These are phyloP conservation scores for Triops longicaudatus DNA, from an alignment of 1,140 invertebrate species.

Conservation along the genomic window DNA sequence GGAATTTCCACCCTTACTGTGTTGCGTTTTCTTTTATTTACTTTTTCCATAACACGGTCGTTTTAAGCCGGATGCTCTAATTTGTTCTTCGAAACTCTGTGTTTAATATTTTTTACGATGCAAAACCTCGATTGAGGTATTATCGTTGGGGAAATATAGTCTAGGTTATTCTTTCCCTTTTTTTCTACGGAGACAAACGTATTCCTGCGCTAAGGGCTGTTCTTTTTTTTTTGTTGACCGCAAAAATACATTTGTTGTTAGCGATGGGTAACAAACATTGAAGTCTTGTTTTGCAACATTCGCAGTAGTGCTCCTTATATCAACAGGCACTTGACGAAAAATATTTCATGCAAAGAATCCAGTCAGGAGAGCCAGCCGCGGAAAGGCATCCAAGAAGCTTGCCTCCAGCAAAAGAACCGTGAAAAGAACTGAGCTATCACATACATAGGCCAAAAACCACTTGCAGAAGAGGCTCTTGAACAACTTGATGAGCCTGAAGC, in stretches of 20 bases:
- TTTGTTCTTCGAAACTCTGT: neutral
- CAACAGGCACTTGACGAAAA: no score
- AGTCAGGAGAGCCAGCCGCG: no score
- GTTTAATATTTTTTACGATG: neutral
- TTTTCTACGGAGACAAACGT: neutral
- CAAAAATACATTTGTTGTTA: conserved; percentile 13
- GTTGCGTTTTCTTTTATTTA: neutral
- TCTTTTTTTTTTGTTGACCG: neutral
- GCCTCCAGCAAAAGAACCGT: no score
- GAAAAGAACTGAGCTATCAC: no score
- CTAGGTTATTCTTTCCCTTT: neutral
- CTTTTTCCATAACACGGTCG: neutral
- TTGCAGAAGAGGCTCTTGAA: no score
- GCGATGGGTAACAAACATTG: neutral
- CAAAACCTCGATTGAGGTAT: neutral
- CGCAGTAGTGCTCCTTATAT: no score
- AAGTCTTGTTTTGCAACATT: no score
- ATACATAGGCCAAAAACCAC: no score
- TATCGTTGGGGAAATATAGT: neutral
- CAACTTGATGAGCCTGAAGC: no score
- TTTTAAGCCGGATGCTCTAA: neutral
- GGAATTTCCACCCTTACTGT: neutral
- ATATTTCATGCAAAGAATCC: no score
- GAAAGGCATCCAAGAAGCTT: no score
- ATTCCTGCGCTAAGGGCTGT: neutral